A percentile compares a stretch with the other conserved stretches of the same genome.
Evolutionary conservation across 2,797 vertebrate species (phyloP).

Genomic region (Malurus splendens): DNA sequence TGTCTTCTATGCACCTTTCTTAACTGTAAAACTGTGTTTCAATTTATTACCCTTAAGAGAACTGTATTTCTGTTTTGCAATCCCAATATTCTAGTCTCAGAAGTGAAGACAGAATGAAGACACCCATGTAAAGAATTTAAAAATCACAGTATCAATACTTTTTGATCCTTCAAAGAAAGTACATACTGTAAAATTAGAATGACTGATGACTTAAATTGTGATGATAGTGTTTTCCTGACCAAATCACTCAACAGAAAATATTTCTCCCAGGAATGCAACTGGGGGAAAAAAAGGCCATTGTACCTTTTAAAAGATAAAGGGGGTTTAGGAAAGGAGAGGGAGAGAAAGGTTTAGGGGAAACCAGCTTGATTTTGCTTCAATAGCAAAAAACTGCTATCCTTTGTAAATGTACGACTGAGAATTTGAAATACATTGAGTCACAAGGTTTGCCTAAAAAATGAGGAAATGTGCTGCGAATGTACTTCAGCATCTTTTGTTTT

Average conservation of each 20-base stretch:
- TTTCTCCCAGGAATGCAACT: constrained; percentile 57
- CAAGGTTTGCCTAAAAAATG: constrained; percentile 73
- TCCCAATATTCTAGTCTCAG: constrained; percentile 50
- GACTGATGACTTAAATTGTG: constrained; percentile 60
- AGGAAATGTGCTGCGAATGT: constrained; percentile 76
- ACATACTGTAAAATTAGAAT: constrained; percentile 58
- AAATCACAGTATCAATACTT: constrained; percentile 77
- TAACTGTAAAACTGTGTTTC: constrained; percentile 44
- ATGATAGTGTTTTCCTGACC: constrained; percentile 45
- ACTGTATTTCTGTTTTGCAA: constrained; percentile 13
- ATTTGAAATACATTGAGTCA: constrained; percentile 73
- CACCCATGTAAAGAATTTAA: constrained; percentile 70
- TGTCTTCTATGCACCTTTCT: constrained; percentile 36
- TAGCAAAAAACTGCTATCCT: constrained; percentile 56
- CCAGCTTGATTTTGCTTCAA: constrained; percentile 59
- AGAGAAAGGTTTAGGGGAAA: constrained; percentile 21
- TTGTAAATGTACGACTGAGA: constrained; percentile 67
- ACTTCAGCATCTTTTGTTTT: constrained; percentile 73
- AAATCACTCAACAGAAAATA: constrained; percentile 47
- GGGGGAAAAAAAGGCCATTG: constrained; percentile 24
- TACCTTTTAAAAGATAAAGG: constrained; percentile 33
- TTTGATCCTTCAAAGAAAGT: constrained; percentile 69
- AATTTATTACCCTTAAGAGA: constrained; percentile 55
- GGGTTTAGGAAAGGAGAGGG: neutral
- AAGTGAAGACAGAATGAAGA: constrained; percentile 73